phyloP scores from a whole-genome alignment of 2,113 vertebrate species.

The Columba livia region DNA sequence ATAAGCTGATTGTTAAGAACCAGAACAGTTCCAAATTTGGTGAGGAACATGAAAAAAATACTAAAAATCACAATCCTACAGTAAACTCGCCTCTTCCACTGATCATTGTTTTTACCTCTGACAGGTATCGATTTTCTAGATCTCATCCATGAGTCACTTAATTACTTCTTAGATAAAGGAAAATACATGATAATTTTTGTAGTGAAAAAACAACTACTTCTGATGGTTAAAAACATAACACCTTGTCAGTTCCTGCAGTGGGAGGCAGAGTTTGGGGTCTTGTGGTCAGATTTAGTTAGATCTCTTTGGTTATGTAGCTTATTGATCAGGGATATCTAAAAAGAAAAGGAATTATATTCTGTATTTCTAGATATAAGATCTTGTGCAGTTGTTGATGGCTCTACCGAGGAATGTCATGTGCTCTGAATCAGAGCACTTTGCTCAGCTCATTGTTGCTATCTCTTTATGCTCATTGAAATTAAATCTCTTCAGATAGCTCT shows the following conservation, averaged over 20 bases:
- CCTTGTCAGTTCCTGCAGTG: neutral
- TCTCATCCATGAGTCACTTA: slow-evolving; percentile 59
- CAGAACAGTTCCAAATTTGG: slow-evolving; percentile 20
- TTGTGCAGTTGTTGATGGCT: neutral
- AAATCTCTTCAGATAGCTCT: slow-evolving; percentile 13
- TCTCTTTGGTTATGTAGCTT: neutral
- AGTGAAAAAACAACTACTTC: slow-evolving; percentile 20
- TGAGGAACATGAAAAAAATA: neutral
- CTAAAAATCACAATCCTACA: neutral
- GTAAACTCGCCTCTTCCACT: slow-evolving; percentile 19
- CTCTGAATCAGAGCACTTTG: neutral
- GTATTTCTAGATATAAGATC: neutral
- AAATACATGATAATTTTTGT: slow-evolving; percentile 35
- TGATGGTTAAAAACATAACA: slow-evolving; percentile 5
- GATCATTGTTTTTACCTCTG: slow-evolving; percentile 56
- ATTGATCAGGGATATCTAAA: neutral
- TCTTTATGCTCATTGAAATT: neutral
- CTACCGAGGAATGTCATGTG: neutral
- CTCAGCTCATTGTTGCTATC: neutral
- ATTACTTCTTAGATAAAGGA: slow-evolving; percentile 52
- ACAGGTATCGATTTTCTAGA: slow-evolving; percentile 63
- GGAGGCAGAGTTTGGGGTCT: neutral
- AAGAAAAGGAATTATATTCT: neutral
- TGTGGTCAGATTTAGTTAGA: accelerated
- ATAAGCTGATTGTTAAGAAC: slow-evolving; percentile 9